phyloP scores from a whole-genome alignment of 2,888 invertebrate genomes.

The Sarcophaga subvicina region DNA sequence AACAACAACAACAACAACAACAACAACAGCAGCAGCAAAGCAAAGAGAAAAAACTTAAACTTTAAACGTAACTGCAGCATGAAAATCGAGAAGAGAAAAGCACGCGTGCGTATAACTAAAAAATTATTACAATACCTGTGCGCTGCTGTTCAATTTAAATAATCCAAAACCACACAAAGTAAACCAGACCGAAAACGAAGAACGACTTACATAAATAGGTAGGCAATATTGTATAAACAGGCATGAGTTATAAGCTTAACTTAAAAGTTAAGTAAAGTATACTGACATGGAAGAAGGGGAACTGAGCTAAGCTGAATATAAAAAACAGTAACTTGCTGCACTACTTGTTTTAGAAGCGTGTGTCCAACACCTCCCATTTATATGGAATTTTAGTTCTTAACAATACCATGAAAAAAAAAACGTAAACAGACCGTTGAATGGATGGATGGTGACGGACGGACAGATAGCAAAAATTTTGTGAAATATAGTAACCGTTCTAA shows the following conservation, averaged over 20 bases:
- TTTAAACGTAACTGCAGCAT: neutral
- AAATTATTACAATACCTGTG: slow-evolving; percentile 1
- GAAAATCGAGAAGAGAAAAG: slow-evolving; percentile 41
- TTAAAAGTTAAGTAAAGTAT: neutral
- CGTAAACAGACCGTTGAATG: neutral
- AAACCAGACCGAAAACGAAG: slow-evolving; percentile 12
- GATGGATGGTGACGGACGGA: neutral
- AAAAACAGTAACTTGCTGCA: slow-evolving; percentile 61
- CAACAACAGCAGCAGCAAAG: neutral
- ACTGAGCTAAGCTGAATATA: neutral
- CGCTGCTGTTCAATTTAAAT: slow-evolving; percentile 49
- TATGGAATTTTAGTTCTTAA: slow-evolving; percentile 36
- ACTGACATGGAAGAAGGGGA: neutral
- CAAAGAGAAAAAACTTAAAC: slow-evolving; percentile 10
- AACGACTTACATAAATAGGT: slow-evolving; percentile 7
- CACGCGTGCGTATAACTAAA: slow-evolving; percentile 66
- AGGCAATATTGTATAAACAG: neutral
- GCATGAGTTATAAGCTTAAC: neutral
- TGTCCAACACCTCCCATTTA: slow-evolving; percentile 65
- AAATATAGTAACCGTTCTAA: slow-evolving; percentile 44
- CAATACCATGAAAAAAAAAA: neutral
- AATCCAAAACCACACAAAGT: slow-evolving; percentile 39
- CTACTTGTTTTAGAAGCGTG: slow-evolving; percentile 67
- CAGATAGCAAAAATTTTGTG: slow-evolving; percentile 1
- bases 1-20: slow-evolving; percentile 3